Evolutionary conservation across 2,797 vertebrate species (phyloP), one percentile per base, ranked within the genome.

Genomic region (Sternarchorhynchus goeldii): DNA sequence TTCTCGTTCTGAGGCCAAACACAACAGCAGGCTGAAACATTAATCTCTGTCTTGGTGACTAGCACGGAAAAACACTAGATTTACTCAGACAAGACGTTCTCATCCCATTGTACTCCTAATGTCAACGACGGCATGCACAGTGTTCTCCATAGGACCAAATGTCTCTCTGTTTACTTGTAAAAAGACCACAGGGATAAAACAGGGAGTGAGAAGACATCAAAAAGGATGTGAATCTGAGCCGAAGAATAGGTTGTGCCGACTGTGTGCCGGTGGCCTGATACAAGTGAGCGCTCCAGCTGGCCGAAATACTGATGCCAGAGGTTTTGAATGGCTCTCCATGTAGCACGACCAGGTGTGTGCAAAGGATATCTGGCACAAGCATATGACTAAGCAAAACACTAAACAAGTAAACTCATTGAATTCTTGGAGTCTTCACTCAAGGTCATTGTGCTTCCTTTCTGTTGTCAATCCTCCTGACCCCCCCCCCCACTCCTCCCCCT

Each of bases 1-100:
- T 12, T 10, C 45, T 50, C 45, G 60, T 12, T 31, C 17, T 36
- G 5, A 20, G 53, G 81, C 77, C 70, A 85, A 87, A 81, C 21
- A 85, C 76, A 85, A 81, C 75, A 81, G 16, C 41, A 21, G 39
- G 2, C 5, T 60, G 73, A 76, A 81, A 79, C 59, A 72, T 79
- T 72, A 65, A 70, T 77, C 66, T 77, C 31, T 67, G 72, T 63
- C 73, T 66, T 12, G 14, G 39, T 74, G 77, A 81, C 69, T 50
- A 56, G 71, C 76, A 80, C 68, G 60, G 64, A 60, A 79, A 77
- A 64, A 59, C 25, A 75, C 45, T 14, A n/a, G 25, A 21, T 36
- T 50, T 53, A 25, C 18, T 16, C 14, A 32, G 62, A 62, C 34
- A 78, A 64, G 56, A 68, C 53, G 18, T 16, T 63, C 10, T 77